Conservation (phyloP, 2,888 invertebrate species). For the Meghimatium bilineatum region DNA sequence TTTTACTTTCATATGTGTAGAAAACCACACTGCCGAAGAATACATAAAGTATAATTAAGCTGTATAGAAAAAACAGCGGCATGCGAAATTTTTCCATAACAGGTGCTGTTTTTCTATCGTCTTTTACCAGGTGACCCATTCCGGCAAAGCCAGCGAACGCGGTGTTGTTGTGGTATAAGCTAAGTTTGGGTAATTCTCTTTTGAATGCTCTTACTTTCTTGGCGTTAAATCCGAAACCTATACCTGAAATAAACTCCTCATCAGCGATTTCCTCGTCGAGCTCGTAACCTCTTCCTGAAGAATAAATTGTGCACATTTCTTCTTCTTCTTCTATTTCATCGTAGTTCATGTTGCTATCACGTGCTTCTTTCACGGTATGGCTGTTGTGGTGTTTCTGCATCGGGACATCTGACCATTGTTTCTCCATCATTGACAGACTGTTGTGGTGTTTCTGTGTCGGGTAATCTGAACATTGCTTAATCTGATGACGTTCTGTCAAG, state of each 20-base stretch:
- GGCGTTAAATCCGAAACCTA: neutral
- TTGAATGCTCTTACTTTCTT: too few species aligned
- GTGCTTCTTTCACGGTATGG: neutral
- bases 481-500: too few species aligned
- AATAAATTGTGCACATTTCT: neutral
- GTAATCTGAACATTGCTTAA: too few species aligned
- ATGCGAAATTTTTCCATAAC: neutral
- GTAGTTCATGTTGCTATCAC: neutral
- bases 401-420: neutral
- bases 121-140: neutral
- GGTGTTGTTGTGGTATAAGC: neutral
- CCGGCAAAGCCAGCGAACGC: neutral
- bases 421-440: neutral
- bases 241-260: neutral
- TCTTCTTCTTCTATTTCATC: neutral
- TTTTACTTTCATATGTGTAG: neutral
- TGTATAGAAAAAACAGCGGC: constrained; percentile 23
- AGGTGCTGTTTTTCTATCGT: neutral
- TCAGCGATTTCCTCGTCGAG: neutral
- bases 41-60: constrained; percentile 3
- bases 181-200: neutral
- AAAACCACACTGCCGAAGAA: constrained; percentile 2
- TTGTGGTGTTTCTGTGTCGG: too few species aligned
- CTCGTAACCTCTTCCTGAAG: neutral
- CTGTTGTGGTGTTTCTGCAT: neutral